Evolutionary conservation across 2,113 vertebrate genomes (phyloP).

Genomic region (Microtus ochrogaster): DNA sequence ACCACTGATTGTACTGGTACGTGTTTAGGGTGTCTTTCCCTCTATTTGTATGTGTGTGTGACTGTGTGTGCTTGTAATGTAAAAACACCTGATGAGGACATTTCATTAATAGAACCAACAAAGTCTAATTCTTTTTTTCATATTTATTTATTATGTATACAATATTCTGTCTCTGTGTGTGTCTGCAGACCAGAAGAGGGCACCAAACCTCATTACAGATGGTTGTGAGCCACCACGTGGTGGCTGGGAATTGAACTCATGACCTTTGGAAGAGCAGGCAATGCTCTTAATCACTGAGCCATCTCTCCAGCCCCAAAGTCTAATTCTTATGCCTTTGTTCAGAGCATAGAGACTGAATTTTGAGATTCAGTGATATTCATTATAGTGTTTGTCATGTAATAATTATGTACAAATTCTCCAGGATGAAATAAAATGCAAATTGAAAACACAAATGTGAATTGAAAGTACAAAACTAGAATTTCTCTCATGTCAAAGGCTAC

Average conservation of each 20-base stretch:
- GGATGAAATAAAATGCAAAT: constrained; percentile 36
- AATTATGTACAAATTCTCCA: not conserved
- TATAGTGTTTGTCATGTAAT: constrained; percentile 46
- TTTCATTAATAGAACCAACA: constrained; percentile 15
- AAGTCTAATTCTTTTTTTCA: constrained; percentile 38
- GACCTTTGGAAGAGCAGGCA: too few relatives aligned
- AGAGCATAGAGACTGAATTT: constrained; percentile 51
- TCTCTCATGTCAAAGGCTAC: constrained; percentile 7
- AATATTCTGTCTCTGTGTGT: too few relatives aligned
- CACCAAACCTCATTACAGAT: too few relatives aligned
- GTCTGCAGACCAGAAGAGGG: too few relatives aligned
- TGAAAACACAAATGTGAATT: constrained; percentile 65
- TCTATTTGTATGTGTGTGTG: not conserved
- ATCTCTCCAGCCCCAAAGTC: too few relatives aligned
- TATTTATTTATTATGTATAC: too few relatives aligned
- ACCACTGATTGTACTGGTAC: constrained; percentile 8
- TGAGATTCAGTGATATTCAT: constrained; percentile 20
- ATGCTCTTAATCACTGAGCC: too few relatives aligned
- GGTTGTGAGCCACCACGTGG: too few relatives aligned
- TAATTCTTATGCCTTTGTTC: constrained; percentile 22
- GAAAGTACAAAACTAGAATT: constrained; percentile 48
- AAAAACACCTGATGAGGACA: not conserved
- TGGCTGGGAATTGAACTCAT: too few relatives aligned
- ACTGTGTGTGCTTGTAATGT: not conserved
- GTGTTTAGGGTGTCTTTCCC: not conserved